Percentiles rank a stretch among this genome's conserved stretches.
Conservation (phyloP, 2,797 vertebrate genomes). For the Betta splendens region DNA sequence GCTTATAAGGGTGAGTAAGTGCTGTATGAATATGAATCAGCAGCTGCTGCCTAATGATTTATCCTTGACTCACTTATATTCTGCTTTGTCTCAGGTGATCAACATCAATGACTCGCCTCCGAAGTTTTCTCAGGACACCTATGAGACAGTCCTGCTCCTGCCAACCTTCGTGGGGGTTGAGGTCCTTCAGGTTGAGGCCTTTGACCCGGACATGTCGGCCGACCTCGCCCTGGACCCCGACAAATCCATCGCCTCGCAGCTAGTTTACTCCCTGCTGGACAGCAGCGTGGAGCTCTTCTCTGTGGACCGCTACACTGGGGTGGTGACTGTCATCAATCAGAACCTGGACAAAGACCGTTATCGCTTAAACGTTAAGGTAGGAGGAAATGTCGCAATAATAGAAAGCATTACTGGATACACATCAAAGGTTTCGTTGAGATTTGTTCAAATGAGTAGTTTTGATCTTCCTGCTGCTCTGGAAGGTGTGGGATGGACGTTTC, state of each 20-base stretch:
- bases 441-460: neutral
- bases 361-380: slow-evolving; percentile 89
- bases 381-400: too few species aligned
- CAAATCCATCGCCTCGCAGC: slow-evolving; percentile 70
- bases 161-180: slow-evolving; percentile 91
- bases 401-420: slow-evolving; percentile 9
- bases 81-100: slow-evolving; percentile 71
- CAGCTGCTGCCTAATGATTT: slow-evolving; percentile 2
- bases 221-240: slow-evolving; percentile 75
- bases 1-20: slow-evolving; percentile 81
- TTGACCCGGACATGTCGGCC: slow-evolving; percentile 84
- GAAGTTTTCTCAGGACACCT: slow-evolving; percentile 87
- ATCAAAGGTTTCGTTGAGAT: too few species aligned
- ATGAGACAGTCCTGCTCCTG: slow-evolving; percentile 88
- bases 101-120: slow-evolving; percentile 98
- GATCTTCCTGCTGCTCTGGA: neutral
- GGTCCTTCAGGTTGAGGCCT: slow-evolving; percentile 87
- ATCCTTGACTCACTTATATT: slow-evolving; percentile 20
- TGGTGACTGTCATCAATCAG: slow-evolving; percentile 87
- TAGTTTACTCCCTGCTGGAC: slow-evolving; percentile 90
- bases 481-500: slow-evolving; percentile 88
- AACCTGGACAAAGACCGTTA: slow-evolving; percentile 91
- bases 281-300: slow-evolving; percentile 87
- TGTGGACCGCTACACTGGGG: slow-evolving; percentile 83
- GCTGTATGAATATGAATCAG: slow-evolving; percentile 11